A percentile compares a stretch with the other conserved stretches of the same genome.
Evolutionary conservation across 2,797 vertebrate species (phyloP).

Genomic region (Cynodonichthys magdalenae): DNA sequence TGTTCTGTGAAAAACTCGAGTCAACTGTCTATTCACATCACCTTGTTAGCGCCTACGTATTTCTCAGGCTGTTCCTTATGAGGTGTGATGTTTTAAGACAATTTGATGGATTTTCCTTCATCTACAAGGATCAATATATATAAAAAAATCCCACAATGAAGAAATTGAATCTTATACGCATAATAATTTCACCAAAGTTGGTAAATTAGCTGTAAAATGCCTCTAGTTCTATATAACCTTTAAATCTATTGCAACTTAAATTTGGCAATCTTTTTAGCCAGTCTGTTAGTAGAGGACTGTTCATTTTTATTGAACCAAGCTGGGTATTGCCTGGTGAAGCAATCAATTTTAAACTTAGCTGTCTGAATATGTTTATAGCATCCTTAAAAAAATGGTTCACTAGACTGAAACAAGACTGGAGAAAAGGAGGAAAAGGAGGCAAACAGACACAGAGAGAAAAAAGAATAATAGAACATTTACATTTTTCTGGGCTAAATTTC

Average conservation of each 20-base stretch:
- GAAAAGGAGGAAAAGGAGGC: slow-evolving; percentile 6
- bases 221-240: slow-evolving; percentile 26
- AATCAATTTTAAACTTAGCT: slow-evolving; percentile 13
- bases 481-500: slow-evolving; percentile 22
- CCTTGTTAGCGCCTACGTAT: slow-evolving; percentile 31
- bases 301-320: slow-evolving; percentile 29
- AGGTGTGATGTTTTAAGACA: slow-evolving; percentile 14
- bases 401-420: slow-evolving; percentile 8
- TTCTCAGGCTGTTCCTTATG: neutral
- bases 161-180: slow-evolving; percentile 43
- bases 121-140: slow-evolving; percentile 39
- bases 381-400: slow-evolving; percentile 10
- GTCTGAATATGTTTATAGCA: slow-evolving; percentile 16
- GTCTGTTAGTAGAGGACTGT: slow-evolving; percentile 16
- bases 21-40: slow-evolving; percentile 33
- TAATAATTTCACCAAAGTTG: slow-evolving; percentile 51
- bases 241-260: slow-evolving; percentile 43
- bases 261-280: slow-evolving; percentile 32
- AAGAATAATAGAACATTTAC: neutral
- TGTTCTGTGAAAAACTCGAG: slow-evolving; percentile 22
- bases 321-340: slow-evolving; percentile 13
- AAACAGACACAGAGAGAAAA: neutral
- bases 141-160: slow-evolving; percentile 36
- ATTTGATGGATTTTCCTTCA: slow-evolving; percentile 36
- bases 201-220: slow-evolving; percentile 38